phyloP scores from a whole-genome alignment of 2,888 invertebrate genomes.

The Deilephila elpenor region DNA sequence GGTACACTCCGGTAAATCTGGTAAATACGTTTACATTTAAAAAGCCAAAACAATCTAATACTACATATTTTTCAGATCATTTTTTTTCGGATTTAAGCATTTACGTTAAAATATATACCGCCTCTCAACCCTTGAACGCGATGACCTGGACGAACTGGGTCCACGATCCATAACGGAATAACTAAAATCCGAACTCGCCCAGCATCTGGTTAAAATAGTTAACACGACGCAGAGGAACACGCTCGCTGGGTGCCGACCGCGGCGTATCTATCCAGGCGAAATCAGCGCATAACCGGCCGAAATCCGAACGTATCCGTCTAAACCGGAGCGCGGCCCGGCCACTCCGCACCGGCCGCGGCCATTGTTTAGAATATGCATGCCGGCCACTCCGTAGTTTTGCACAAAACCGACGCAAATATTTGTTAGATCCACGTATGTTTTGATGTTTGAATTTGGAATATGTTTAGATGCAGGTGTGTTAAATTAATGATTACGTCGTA shows the following conservation, averaged over 20 bases:
- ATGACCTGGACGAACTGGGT: constrained; percentile 10
- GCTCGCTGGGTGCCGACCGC: constrained; percentile 51
- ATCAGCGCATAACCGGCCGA: constrained; percentile 58
- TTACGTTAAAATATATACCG: background rate
- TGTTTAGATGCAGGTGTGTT: too few species aligned
- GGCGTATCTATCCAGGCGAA: constrained; percentile 61
- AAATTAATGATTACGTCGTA: too few species aligned
- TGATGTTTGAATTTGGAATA: background rate
- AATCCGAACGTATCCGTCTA: constrained; percentile 51
- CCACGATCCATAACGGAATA: background rate
- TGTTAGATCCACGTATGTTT: background rate
- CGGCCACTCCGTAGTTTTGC: background rate
- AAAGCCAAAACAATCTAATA: too few species aligned
- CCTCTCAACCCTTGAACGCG: constrained; percentile 8
- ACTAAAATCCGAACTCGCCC: constrained; percentile 36
- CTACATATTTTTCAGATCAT: too few species aligned
- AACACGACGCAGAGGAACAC: constrained; percentile 36
- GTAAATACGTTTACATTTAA: background rate
- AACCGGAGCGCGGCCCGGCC: constrained; percentile 41
- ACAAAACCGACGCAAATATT: background rate
- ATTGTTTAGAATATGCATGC: constrained; percentile 25
- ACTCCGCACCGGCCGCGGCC: constrained; percentile 12
- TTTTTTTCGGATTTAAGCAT: too few species aligned
- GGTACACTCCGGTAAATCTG: background rate
- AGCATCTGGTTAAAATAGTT: constrained; percentile 51